A percentile compares a stretch with the other conserved stretches of the same genome.
Evolutionary conservation across 2,797 vertebrate species (phyloP).

Genomic region (Sandelia bainsii): DNA sequence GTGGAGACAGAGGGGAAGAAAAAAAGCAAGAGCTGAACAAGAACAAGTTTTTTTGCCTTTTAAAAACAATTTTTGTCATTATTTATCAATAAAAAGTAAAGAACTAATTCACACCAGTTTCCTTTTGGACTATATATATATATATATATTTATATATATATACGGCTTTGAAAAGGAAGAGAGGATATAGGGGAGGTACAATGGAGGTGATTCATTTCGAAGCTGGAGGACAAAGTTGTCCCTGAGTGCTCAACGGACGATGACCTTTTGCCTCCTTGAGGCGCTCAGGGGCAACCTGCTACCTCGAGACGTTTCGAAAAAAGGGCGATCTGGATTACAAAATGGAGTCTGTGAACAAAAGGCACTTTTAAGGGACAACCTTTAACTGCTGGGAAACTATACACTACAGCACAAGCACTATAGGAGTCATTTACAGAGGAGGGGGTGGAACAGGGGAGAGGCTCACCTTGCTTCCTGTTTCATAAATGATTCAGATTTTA

Average conservation of each 20-base stretch:
- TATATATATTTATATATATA: conserved; percentile 86
- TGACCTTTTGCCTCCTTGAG: conserved; percentile 41
- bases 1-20: conserved; percentile 79
- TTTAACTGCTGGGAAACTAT: conserved; percentile 88
- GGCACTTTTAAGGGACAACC: conserved; percentile 90
- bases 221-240: conserved; percentile 54
- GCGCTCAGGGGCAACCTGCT: conserved; percentile 67
- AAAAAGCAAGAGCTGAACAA: conserved; percentile 81
- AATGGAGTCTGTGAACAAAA: conserved; percentile 89
- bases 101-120: conserved; percentile 92
- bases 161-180: conserved; percentile 84
- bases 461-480: conserved; percentile 74
- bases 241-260: conserved; percentile 44
- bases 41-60: conserved; percentile 83
- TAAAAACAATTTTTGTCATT: conserved; percentile 76
- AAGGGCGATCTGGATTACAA: conserved; percentile 82
- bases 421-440: conserved; percentile 84
- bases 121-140: conserved; percentile 89
- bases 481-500: conserved; percentile 61
- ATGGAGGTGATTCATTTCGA: conserved; percentile 73
- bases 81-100: conserved; percentile 87
- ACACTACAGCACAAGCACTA: conserved; percentile 88
- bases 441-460: conserved; percentile 66
- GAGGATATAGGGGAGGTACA: conserved; percentile 72
- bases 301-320: conserved; percentile 56